These are phyloP conservation scores for Tolmerus cingulatus DNA, from an alignment of 2,888 invertebrate genomes.

Conservation along the genomic window DNA sequence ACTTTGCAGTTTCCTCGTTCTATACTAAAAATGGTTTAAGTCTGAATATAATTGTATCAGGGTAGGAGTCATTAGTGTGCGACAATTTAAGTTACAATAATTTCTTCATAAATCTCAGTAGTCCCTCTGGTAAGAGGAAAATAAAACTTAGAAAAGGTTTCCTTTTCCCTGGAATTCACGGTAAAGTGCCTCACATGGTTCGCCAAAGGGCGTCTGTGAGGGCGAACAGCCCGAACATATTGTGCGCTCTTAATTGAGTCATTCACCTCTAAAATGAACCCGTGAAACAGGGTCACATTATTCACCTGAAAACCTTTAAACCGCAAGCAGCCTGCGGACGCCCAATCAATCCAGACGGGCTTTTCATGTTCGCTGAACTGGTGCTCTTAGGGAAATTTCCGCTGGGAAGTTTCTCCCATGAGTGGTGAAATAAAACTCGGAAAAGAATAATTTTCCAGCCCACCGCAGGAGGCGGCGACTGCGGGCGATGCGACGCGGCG, in stretches of 20 bases:
- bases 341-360: slow-evolving; percentile 10
- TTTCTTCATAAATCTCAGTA: neutral
- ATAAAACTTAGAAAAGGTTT: neutral
- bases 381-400: neutral
- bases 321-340: neutral
- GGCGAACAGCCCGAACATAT: neutral
- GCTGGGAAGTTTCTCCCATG: neutral
- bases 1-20: too few species aligned
- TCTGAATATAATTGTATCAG: too few species aligned
- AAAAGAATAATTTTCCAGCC: neutral
- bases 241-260: neutral
- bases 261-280: slow-evolving; percentile 28
- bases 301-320: slow-evolving; percentile 34
- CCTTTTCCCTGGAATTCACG: neutral
- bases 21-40: too few species aligned
- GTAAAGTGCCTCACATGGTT: neutral
- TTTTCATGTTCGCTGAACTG: neutral
- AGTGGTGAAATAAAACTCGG: neutral
- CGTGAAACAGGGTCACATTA: slow-evolving; percentile 4
- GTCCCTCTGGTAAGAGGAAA: neutral
- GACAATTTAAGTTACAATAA: neutral
- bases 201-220: neutral
- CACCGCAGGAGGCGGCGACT: neutral
- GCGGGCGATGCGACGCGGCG: neutral
- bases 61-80: neutral